Evolutionary conservation across 1,140 invertebrate species (phyloP).

Genomic region (Orchestia grillus): DNA sequence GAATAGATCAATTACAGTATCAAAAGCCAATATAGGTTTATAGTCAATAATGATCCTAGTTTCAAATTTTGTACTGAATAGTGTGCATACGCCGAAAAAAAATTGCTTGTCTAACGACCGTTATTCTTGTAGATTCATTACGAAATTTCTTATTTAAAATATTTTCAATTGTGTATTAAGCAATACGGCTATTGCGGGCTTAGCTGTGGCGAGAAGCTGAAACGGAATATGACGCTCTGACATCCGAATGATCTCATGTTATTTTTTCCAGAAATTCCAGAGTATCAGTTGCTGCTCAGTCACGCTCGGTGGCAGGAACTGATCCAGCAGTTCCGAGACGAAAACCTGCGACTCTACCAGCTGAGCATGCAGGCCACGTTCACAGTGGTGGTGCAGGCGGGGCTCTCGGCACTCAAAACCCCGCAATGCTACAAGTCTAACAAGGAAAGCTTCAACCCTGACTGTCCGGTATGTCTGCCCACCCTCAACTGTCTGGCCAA

Average conservation of each 20-base stretch:
- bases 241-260: not conserved
- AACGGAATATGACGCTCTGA: not conserved
- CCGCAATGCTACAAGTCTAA: slow-evolving; percentile 75
- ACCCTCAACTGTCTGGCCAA: slow-evolving; percentile 89
- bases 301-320: slow-evolving; percentile 82
- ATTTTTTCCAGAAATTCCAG: slow-evolving; percentile 62
- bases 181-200: not conserved
- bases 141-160: too few relatives aligned
- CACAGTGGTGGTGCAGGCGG: slow-evolving; percentile 90
- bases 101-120: not conserved
- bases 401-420: slow-evolving; percentile 94
- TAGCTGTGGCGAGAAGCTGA: not conserved
- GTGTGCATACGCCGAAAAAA: not conserved
- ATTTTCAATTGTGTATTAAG: not conserved
- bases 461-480: slow-evolving; percentile 94
- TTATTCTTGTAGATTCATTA: not conserved
- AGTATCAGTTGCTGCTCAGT: slow-evolving; percentile 56
- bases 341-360: slow-evolving; percentile 95
- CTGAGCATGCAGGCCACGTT: slow-evolving; percentile 91
- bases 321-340: slow-evolving; percentile 90
- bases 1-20: not conserved
- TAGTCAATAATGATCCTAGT: not conserved
- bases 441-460: slow-evolving; percentile 77
- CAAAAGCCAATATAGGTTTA: not conserved
- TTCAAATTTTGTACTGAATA: not conserved